Base-by-base conservation (phyloP, 1,140 invertebrate genomes). In the Bombus picipes region DNA sequence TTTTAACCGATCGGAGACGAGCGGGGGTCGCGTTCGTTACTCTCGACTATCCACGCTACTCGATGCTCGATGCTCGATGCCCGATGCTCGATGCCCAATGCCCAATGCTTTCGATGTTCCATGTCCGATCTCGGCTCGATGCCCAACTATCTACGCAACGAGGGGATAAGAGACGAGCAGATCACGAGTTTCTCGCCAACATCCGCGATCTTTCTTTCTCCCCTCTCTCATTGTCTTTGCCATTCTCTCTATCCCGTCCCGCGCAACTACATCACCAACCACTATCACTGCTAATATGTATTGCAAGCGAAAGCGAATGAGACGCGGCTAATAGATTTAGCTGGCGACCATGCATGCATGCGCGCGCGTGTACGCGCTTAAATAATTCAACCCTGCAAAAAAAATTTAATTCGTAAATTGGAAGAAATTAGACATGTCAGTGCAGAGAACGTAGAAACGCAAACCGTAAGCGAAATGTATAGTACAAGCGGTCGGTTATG, bases 281-380 rank as follows among this genome's bases (percentile, higher is more conserved):
- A 25, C 43, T 57, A n/a, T 37, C 73, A 6, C 34, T 75, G 25
- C 37, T 34, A 28, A 78, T 68, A 34, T 13, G 15, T 41, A 71
- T 25, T 6, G 9, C n/a, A 28, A 59, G 82, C 77, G 75, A 84
- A 84, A 84, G 82, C 82, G 75, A n/a, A 84, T 75, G 82, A 71
- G 82, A 53, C 70, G 41, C 39, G 37, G 66, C 68, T 71, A 13
- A 57, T 41, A 18, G 10, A 28, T 37, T 39, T 34, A 34, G 18
- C 57, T 12, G 43, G 34, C 37, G 28, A 41, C 10, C 73, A 18
- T 25, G 22, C 37, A 32, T 32, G n/a, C 47, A 34, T 6, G 37
- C 39, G 34, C 70, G 25, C 32, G 39, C 37, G 25, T 34, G 34
- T 13, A 15, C 25, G 2, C 32, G 32, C 22, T 59, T 25, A 34